phyloP scores from a whole-genome alignment of 2,113 vertebrate species.

The Dolichallabes microphthalmus region DNA sequence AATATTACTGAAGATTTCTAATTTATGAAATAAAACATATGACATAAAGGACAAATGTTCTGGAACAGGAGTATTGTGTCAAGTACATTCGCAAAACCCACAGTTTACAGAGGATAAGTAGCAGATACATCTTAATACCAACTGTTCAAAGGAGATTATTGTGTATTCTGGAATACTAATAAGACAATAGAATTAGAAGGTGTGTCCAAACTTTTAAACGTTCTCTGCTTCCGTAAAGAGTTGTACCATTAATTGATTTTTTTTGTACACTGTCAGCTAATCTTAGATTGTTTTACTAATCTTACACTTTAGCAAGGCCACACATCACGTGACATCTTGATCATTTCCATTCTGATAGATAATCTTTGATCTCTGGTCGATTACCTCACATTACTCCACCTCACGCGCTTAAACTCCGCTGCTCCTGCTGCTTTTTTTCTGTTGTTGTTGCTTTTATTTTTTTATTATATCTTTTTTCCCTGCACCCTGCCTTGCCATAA shows the following conservation, averaged over 20 bases:
- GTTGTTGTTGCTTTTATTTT: neutral
- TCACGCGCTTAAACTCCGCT: neutral
- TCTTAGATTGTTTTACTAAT: neutral
- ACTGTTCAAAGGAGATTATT: no score
- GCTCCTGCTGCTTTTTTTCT: neutral
- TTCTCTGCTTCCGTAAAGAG: neutral
- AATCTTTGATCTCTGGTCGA: neutral
- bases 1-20: no score
- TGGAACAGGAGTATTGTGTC: no score
- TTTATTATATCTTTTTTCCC: neutral
- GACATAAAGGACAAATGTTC: no score
- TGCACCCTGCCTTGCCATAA: constrained; percentile 7
- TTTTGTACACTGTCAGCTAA: neutral
- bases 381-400: neutral
- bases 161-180: no score
- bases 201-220: neutral
- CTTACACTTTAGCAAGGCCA: neutral
- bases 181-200: no score
- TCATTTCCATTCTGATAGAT: neutral
- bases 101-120: no score
- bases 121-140: no score
- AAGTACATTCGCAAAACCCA: no score
- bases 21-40: no score
- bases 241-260: neutral
- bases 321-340: neutral